Evolutionary conservation across 1,140 invertebrate genomes (phyloP), one percentile per base, ranked within the genome.

Genomic region (Sitobion miscanthi): DNA sequence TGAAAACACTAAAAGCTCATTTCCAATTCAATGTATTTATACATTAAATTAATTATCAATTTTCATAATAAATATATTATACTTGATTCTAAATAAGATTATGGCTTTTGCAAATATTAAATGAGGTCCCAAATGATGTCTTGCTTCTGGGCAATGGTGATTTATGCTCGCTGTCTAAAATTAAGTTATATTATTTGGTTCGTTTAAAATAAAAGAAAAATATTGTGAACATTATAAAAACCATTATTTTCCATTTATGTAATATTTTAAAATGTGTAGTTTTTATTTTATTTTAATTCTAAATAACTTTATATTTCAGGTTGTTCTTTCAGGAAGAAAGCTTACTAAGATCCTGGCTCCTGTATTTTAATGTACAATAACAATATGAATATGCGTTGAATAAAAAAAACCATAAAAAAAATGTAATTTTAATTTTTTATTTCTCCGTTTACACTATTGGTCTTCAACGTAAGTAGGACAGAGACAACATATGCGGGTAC

Each of bases 321-420:
- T 95, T 99, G 98, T 96, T 99, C 98, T 52, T 99, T 99, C 96
- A 97, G 98, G 95, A 98, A 97, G 96, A 99, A 99, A 96, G 98
- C 98, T 95, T 98, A 99, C 95, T 99, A 97, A 96, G 49, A 93
- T 21, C 82, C 91, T 86, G 23, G 23, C 91, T 93, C 91, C 82
- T 38, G 38, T 93, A 93, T 93, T 86, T 93, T 86, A 85, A 86
- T 93, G 91, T 93, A 93, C 82, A 86, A 93, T 92, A 92, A 93
- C 82, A 86, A 93, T 92, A 92, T 83, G 30, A 83, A 52, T 38
- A 93, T 85, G 77, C 77, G 77, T 83, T 93, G 35, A 83, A 93
- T 93, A 93, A 93, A 57, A 92, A 93, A 77, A 93, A 93, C 47
- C 82, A 35, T 93, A 93, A 93, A 93, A 93, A 93, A 93, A 83